phyloP scores from a whole-genome alignment of 2,113 vertebrate genomes.

The Chitala chitala region DNA sequence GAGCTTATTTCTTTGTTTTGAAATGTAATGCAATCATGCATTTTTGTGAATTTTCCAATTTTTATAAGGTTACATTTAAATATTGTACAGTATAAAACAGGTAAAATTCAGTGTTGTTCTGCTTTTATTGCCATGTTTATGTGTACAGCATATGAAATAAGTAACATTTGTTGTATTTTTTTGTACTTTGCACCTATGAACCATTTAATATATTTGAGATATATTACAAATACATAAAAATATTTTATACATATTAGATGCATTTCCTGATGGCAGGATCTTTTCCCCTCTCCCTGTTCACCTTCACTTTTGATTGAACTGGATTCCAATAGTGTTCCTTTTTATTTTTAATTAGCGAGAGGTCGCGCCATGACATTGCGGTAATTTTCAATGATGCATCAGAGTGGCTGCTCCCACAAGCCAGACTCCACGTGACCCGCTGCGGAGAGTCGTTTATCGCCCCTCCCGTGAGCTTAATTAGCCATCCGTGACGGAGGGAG shows the following conservation, averaged over 20 bases:
- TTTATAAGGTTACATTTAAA: too few relatives aligned
- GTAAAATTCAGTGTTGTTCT: too few relatives aligned
- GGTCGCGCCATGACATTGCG: constrained; percentile 6
- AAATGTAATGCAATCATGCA: too few relatives aligned
- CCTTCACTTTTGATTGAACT: background rate
- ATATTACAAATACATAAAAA: background rate
- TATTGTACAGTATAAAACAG: too few relatives aligned
- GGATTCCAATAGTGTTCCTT: background rate
- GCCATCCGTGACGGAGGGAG: constrained; percentile 52
- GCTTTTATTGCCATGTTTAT: background rate
- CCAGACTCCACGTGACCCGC: constrained; percentile 45
- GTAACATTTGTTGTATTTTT: too few relatives aligned
- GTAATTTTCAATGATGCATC: background rate
- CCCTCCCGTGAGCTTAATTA: constrained; percentile 57
- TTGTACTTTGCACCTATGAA: too few relatives aligned
- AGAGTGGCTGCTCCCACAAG: background rate
- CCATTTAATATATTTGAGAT: background rate
- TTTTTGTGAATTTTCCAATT: too few relatives aligned
- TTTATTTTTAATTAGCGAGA: background rate
- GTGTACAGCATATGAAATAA: too few relatives aligned
- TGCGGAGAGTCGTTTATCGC: constrained; percentile 36
- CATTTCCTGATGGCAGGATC: background rate
- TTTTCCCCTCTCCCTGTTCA: background rate
- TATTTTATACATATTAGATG: background rate
- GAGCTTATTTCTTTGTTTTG: too few relatives aligned